phyloP scores from a whole-genome alignment of 2,888 invertebrate species.

The Acanthosepion pharaonis region DNA sequence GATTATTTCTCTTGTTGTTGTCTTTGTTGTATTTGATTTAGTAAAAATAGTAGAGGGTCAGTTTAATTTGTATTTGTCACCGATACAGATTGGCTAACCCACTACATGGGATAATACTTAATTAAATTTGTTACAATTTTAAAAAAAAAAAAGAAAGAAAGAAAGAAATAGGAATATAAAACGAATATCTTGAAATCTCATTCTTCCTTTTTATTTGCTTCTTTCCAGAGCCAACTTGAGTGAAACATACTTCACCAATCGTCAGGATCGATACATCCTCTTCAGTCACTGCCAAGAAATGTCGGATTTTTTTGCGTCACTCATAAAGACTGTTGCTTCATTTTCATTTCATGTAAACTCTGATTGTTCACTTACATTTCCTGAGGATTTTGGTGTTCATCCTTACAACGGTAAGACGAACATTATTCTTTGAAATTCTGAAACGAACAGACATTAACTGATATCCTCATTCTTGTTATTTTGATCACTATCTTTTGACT shows the following conservation, averaged over 20 bases:
- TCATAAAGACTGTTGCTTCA: constrained; percentile 81
- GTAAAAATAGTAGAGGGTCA: too few relatives aligned
- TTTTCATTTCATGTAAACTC: constrained; percentile 79
- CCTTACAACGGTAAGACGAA: constrained; percentile 79
- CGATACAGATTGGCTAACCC: too few relatives aligned
- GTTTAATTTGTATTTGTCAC: too few relatives aligned
- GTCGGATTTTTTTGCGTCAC: constrained; percentile 86
- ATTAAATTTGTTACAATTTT: too few relatives aligned
- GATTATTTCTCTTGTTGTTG: too few relatives aligned
- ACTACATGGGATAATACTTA: too few relatives aligned
- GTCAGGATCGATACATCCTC: constrained; percentile 95
- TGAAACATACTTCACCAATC: constrained; percentile 95
- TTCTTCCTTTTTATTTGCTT: not conserved
- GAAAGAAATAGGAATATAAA: too few relatives aligned
- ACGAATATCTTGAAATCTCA: too few relatives aligned
- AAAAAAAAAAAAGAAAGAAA: too few relatives aligned
- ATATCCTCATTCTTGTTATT: not conserved
- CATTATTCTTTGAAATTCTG: not conserved
- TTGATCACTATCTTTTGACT: not conserved
- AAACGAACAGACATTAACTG: too few relatives aligned
- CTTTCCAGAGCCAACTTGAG: constrained; percentile 91
- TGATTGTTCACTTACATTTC: constrained; percentile 73
- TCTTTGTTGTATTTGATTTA: too few relatives aligned
- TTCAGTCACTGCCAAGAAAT: constrained; percentile 85
- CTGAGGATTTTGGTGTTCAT: constrained; percentile 78